A percentile compares a stretch with the other conserved stretches of the same genome.
These are phyloP conservation scores for Leptura quadrifasciata DNA, from an alignment of 2,888 invertebrate genomes.

Conservation along the genomic window DNA sequence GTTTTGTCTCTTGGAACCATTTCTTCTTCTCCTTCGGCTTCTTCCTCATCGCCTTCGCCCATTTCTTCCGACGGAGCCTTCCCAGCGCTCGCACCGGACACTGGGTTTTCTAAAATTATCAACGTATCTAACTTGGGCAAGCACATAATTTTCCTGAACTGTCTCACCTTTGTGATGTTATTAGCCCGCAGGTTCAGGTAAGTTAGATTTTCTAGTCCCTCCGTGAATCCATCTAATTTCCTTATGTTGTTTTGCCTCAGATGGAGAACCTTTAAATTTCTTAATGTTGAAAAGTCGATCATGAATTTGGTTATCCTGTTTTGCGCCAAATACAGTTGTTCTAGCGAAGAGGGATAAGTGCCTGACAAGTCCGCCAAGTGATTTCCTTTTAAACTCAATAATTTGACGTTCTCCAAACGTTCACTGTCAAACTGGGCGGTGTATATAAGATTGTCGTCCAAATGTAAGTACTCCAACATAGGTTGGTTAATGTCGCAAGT, in stretches of 20 bases:
- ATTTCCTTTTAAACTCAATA: conserved; percentile 77
- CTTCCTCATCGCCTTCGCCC: conserved; percentile 54
- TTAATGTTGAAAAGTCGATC: conserved; percentile 77
- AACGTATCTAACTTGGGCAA: conserved; percentile 75
- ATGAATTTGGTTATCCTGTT: conserved; percentile 63
- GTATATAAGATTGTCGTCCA: conserved; percentile 72
- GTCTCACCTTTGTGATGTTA: conserved; percentile 74
- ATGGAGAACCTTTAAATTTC: conserved; percentile 82
- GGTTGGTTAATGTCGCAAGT: conserved; percentile 77
- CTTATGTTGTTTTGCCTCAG: conserved; percentile 81
- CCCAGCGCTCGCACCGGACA: conserved; percentile 57
- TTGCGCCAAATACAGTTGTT: conserved; percentile 80
- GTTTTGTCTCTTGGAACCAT: conserved; percentile 68
- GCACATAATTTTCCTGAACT: conserved; percentile 76
- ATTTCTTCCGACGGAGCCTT: conserved; percentile 49
- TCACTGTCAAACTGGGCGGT: conserved; percentile 66
- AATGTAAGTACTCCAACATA: conserved; percentile 76
- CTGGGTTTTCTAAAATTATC: conserved; percentile 77
- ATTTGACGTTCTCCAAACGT: conserved; percentile 72
- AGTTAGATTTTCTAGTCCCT: conserved; percentile 72
- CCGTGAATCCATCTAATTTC: conserved; percentile 75
- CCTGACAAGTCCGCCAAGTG: conserved; percentile 73
- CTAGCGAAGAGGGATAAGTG: conserved; percentile 76
- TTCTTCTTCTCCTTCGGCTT: conserved; percentile 67
- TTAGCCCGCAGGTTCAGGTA: conserved; percentile 79